Base-by-base conservation (phyloP, 2,797 vertebrate species). In the Aeoliscus strigatus region DNA sequence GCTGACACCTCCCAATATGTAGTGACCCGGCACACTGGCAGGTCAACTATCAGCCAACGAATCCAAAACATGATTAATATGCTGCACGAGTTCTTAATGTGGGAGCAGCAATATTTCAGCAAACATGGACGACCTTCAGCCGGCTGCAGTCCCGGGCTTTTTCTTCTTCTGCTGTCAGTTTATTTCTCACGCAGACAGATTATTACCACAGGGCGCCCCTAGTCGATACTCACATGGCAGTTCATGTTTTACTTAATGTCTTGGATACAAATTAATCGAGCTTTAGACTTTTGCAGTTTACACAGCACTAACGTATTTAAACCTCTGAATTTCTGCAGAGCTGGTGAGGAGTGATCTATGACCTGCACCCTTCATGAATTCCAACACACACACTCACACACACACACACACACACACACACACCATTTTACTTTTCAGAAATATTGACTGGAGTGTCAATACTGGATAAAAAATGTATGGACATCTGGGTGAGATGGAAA, bases 371-470 rank as follows among this genome's bases (percentile, higher is more conserved):
- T 65, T 63, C 57, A 61, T 70, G 51, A 65, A 68, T 77, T 70
- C 67, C 63, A 66, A 73, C 15, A 10, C n/a, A n/a, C n/a, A n/a
- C n/a, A n/a, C n/a, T n/a, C n/a, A n/a, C n/a, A n/a, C n/a, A n/a
- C n/a, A n/a, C n/a, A n/a, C n/a, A n/a, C n/a, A n/a, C n/a, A n/a
- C n/a, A n/a, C n/a, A n/a, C n/a, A n/a, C n/a, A n/a, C n/a, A n/a
- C n/a, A 14, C 8, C 32, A n/a, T 27, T 70, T 66, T 55, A 43
- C 5, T 4, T 48, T 47, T 64, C 42, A 56, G 66, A 63, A 57
- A 50, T 69, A 73, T 70, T 56, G 67, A 60, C 61, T 53, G 31
- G 17, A 14, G 24, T 40, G 48, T 77, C 75, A 28, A 75, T 73
- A 56, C 8, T n/a, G 56, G 34, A 49, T 73, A 27, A 69, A 60